Conservation (phyloP, 2,797 vertebrate species). For the Cossypha dichroa region DNA sequence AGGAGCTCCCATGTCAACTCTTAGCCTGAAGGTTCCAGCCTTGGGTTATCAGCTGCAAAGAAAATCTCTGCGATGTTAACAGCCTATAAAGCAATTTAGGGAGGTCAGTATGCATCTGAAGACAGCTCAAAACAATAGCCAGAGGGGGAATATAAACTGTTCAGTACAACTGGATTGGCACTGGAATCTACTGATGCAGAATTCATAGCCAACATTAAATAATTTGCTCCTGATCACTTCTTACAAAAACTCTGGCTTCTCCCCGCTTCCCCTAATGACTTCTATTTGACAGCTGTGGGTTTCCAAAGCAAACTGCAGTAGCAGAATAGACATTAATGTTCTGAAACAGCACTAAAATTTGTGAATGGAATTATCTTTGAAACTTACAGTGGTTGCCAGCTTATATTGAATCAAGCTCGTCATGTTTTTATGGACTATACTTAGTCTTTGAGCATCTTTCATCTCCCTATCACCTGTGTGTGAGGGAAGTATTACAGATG, state of each 20-base stretch:
- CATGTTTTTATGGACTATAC: background rate
- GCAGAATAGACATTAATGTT: background rate
- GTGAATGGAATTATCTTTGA: background rate
- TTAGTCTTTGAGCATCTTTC: background rate
- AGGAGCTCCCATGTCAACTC: background rate
- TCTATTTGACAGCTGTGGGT: background rate
- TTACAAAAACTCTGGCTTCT: background rate
- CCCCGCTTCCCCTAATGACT: background rate
- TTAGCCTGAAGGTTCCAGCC: background rate
- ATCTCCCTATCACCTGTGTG: background rate
- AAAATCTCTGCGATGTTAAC: background rate
- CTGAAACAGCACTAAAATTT: background rate
- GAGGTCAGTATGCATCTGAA: background rate
- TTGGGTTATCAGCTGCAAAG: background rate
- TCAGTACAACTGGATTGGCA: background rate
- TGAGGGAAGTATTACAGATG: background rate
- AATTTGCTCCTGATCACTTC: conserved; percentile 4
- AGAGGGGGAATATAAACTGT: background rate
- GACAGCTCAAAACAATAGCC: conserved; percentile 4
- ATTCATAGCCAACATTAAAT: conserved; percentile 6
- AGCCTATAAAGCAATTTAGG: background rate
- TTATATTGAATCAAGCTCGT: background rate
- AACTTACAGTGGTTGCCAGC: background rate
- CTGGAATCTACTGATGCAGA: conserved; percentile 6
- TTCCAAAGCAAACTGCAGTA: background rate